Conservation (phyloP, 1,140 invertebrate genomes). For the Eueides isabella region DNA sequence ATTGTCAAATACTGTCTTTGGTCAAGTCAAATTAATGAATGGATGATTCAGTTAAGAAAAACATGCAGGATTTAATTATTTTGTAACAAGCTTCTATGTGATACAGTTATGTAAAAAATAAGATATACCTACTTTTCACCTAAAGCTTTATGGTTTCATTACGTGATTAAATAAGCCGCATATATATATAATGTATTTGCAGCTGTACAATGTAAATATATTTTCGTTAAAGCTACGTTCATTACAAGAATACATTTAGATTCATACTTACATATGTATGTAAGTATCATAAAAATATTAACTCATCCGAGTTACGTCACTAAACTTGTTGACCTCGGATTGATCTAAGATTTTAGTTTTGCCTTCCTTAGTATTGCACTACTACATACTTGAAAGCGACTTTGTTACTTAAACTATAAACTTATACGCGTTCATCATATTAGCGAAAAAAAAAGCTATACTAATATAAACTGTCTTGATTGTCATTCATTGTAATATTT, state of each 20-base stretch:
- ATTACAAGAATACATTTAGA: background rate
- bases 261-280: background rate
- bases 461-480: background rate
- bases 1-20: too few relatives aligned
- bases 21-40: too few relatives aligned
- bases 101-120: too few relatives aligned
- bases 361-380: conserved; percentile 27
- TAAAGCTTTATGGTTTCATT: too few relatives aligned
- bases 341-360: conserved; percentile 32
- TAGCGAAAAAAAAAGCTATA: background rate
- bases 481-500: too few relatives aligned
- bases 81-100: too few relatives aligned
- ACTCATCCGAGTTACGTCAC: conserved; percentile 52
- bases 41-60: too few relatives aligned
- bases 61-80: too few relatives aligned
- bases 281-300: conserved; percentile 17
- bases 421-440: background rate
- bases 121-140: too few relatives aligned
- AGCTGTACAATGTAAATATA: background rate
- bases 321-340: conserved; percentile 43
- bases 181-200: background rate
- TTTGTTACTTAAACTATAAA: background rate
- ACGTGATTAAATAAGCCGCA: too few relatives aligned
- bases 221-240: background rate
- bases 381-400: conserved; percentile 5